A percentile compares a stretch with the other conserved stretches of the same genome.
phyloP scores from a whole-genome alignment of 1,140 invertebrate species.

The Drosophila auraria region DNA sequence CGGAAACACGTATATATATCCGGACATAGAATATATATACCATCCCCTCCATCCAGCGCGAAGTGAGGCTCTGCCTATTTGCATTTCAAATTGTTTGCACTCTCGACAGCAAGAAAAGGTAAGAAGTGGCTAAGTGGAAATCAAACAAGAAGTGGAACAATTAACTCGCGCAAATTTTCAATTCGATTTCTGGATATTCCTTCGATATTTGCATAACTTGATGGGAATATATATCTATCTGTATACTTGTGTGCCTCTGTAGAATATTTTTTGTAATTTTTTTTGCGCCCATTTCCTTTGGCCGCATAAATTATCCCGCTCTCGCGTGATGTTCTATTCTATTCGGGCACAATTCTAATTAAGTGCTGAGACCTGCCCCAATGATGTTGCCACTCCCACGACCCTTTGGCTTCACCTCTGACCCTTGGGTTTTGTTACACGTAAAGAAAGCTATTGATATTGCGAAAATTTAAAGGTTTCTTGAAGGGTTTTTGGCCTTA shows the following conservation, averaged over 20 bases:
- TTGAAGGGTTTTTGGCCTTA: neutral
- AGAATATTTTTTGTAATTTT: constrained; percentile 2
- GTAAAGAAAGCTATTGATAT: neutral
- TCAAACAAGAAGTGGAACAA: constrained; percentile 44
- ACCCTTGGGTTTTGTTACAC: constrained; percentile 9
- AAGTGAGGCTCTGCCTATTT: constrained; percentile 35
- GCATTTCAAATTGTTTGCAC: constrained; percentile 52
- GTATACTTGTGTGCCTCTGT: constrained; percentile 1
- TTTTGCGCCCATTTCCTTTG: constrained; percentile 19
- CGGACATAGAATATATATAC: constrained; percentile 25
- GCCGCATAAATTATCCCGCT: constrained; percentile 53
- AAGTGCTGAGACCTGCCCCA: constrained; percentile 60
- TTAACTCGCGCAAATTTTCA: constrained; percentile 28
- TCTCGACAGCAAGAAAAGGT: constrained; percentile 38
- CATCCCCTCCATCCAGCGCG: constrained; percentile 16
- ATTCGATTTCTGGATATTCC: constrained; percentile 42
- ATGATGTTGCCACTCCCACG: constrained; percentile 48
- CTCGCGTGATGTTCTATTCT: constrained; percentile 24
- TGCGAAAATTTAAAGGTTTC: too few relatives aligned
- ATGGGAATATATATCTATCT: constrained; percentile 15
- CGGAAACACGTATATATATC: constrained; percentile 39
- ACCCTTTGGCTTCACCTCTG: constrained; percentile 21
- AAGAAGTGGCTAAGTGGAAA: constrained; percentile 43
- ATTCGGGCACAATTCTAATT: constrained; percentile 53
- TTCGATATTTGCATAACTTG: constrained; percentile 31